Base-by-base conservation (phyloP, 1,140 invertebrate species). In the Drosophila azteca region DNA sequence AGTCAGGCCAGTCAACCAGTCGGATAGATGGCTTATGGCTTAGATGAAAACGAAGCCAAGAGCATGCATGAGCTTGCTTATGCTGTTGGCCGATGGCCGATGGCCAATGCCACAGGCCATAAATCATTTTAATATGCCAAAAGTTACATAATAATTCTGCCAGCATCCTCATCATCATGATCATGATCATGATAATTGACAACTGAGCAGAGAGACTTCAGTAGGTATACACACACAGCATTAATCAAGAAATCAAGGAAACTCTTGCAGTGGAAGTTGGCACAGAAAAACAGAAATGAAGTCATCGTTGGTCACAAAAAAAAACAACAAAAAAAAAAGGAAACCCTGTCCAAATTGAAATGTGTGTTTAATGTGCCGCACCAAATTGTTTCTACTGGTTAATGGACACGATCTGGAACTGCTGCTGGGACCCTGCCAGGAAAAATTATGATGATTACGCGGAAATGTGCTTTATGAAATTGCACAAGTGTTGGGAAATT, bases 101-200 rank as follows among this genome's bases (percentile, higher is more conserved):
- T 81, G 82, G 83, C 65, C 83, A 87, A 88, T 88, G 82, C 82
- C 82, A 81, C 69, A 59, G 79, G 82, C 82, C 66, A 85, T 85
- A 85, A 85, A 85, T 85, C 82, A 85, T 80, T 88, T 82, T 78
- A 85, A 87, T 85, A 79, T 85, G 82, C 82, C 82, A 85, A 85
- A 77, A 82, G 74, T 85, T 85, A 85, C 82, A 85, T 85, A 85
- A 85, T 88, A 85, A 85, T 85, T 85, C 82, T 85, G 82, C 70
- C 57, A 71, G 72, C 35, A 39, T 39, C 11, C 4, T 66, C 48
- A 63, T 57, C 53, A 57, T 52, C 68, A 67, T 55, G 51, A 48
- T 61, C 80, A 74, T 63, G 55, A 51, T 61, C 51, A 67, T 76
- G 66, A 69, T 77, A 68, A 77, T 63, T 80, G 81, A 80, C 79